phyloP scores from a whole-genome alignment of 2,797 vertebrate genomes.

The Pipistrellus nathusii region DNA sequence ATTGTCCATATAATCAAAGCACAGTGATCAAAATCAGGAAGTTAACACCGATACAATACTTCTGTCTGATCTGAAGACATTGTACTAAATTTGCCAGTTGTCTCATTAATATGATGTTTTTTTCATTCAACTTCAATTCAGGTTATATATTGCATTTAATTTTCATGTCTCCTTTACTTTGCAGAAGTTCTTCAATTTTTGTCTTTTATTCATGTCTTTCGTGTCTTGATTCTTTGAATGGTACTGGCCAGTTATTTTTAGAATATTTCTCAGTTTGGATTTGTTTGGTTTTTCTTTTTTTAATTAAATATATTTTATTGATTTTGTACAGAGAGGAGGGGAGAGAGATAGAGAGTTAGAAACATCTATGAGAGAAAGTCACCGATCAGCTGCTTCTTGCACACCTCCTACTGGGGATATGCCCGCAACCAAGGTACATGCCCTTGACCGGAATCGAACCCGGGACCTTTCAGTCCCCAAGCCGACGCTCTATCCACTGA shows the following conservation, averaged over 20 bases:
- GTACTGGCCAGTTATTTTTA: not conserved
- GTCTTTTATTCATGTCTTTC: not conserved
- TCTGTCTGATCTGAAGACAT: not conserved
- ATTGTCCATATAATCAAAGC: not conserved
- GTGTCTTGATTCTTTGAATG: not conserved
- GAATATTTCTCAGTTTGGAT: not conserved
- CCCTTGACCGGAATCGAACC: no score
- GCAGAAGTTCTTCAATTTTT: not conserved
- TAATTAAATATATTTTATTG: no score
- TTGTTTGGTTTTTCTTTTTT: not conserved
- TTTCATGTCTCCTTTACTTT: not conserved
- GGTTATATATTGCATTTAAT: not conserved
- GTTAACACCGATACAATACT: not conserved
- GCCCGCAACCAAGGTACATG: no score
- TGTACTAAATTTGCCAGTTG: not conserved
- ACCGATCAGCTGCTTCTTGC: no score
- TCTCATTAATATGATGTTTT: not conserved
- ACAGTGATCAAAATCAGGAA: constrained; percentile 18
- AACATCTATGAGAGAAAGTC: no score
- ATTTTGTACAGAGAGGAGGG: no score
- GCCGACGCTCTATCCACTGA: no score
- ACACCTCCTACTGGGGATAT: no score
- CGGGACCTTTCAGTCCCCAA: no score
- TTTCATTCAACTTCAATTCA: not conserved
- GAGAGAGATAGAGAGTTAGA: no score